Base-by-base conservation (phyloP, 2,113 vertebrate species). In the Podarcis raffonei region DNA sequence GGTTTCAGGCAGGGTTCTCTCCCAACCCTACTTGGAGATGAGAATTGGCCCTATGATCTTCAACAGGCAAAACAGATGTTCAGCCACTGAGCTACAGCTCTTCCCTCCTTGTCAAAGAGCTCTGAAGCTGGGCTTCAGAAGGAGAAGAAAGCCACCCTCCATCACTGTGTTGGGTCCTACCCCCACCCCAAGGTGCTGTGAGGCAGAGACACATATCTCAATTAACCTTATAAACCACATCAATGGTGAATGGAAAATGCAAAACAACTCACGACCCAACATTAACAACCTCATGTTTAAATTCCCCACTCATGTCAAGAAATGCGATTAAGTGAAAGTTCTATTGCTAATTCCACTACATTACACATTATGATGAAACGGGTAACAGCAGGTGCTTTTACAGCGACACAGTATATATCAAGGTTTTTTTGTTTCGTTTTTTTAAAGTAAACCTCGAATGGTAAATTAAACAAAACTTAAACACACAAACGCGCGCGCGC, bases 361-460 rank as follows among this genome's bases (percentile, higher is more conserved):
- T 80, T 76, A 84, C 11, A 90, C 39, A 87, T 90, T 91, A 62
- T 0, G 1, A 81, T 39, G 88, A 85, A 79, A 76, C 82, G 3
- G 30, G 75, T 81, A 93, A 89, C 23, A 94, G 48, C 35, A 91
- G 90, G 79, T 72, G 53, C 22, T 87, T 53, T 90, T 83, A 85
- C 32, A 87, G 35, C 89, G 0, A 20, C 22, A 65, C 25, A 78
- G 68, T 84, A 66, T 62, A 89, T 25, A 86, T 93, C 66, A 81
- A 27, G 12, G 37, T 0, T 22, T 68, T 76, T 76, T 75, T 78
- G 66, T 48, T 23, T 69, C 11, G n/a, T 11, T 80, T 81, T 83
- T 59, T 65, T n/a, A 87, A 86, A 6, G 32, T 23, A 37, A 80
- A 53, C 7, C 11, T 53, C n/a, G 83, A 48, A 85, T 2, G n/a